Conservation (phyloP, 2,113 vertebrate species). For the Sebastes schlegelii region DNA sequence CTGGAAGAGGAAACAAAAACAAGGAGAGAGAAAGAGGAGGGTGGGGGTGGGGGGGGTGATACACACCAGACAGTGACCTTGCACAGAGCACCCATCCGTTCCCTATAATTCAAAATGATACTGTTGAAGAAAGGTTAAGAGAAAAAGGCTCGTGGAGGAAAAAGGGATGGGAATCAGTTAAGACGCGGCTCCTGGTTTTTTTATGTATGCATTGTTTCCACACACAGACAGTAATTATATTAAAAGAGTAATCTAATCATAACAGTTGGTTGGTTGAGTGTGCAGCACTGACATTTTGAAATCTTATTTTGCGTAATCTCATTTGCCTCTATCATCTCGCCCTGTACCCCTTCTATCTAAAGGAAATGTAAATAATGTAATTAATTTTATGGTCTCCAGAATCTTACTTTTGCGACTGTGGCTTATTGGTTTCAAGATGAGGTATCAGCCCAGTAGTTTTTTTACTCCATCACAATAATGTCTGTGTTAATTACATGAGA, state of each 20-base stretch:
- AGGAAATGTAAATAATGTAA: constrained; percentile 81
- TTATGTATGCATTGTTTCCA: constrained; percentile 85
- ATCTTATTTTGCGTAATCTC: constrained; percentile 83
- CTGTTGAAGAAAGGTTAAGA: constrained; percentile 84
- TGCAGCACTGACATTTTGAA: constrained; percentile 79
- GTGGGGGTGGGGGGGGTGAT: constrained; percentile 17
- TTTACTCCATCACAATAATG: constrained; percentile 78
- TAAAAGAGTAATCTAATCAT: constrained; percentile 86
- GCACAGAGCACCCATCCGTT: constrained; percentile 81
- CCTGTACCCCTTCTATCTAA: constrained; percentile 70
- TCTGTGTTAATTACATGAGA: constrained; percentile 81
- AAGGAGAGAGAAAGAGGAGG: constrained; percentile 43
- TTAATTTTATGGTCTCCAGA: constrained; percentile 79
- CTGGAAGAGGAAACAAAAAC: constrained; percentile 82
- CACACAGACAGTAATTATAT: constrained; percentile 84
- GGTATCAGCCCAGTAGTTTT: constrained; percentile 66
- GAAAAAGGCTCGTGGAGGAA: constrained; percentile 68
- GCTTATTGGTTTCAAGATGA: constrained; percentile 79
- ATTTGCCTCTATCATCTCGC: constrained; percentile 79
- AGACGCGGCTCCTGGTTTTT: constrained; percentile 71
- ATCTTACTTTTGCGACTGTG: constrained; percentile 72
- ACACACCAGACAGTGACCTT: constrained; percentile 86
- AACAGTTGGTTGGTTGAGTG: constrained; percentile 82
- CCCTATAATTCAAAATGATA: constrained; percentile 87
- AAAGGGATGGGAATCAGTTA: constrained; percentile 77